Percentiles rank a stretch among this genome's conserved stretches.
These are phyloP conservation scores for Scaptodrosophila lebanonensis DNA, from an alignment of 1,140 invertebrate genomes.

Conservation along the genomic window DNA sequence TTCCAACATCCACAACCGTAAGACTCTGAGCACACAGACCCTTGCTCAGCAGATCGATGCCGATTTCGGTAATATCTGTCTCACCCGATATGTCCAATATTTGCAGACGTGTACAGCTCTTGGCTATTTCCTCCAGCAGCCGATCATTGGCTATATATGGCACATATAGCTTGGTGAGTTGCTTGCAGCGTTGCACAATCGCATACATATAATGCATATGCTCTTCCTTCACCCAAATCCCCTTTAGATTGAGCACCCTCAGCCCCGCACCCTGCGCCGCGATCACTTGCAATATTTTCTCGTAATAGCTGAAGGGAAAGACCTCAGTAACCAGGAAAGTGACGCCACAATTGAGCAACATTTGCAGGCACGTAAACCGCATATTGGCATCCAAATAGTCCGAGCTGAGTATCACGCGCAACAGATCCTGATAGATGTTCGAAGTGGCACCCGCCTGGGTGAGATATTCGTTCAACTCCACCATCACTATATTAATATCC, in stretches of 20 bases:
- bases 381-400: constrained; percentile 82
- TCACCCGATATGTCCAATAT: constrained; percentile 82
- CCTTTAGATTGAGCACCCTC: constrained; percentile 82
- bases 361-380: constrained; percentile 80
- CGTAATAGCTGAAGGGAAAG: constrained; percentile 82
- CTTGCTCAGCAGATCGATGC: constrained; percentile 79
- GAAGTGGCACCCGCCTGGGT: constrained; percentile 79
- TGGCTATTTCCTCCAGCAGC: constrained; percentile 80
- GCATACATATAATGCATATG: constrained; percentile 81
- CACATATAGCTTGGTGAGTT: constrained; percentile 81
- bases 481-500: constrained; percentile 79
- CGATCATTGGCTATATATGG: constrained; percentile 84
- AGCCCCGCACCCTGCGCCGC: constrained; percentile 80
- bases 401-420: constrained; percentile 81
- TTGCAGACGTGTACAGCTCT: constrained; percentile 79
- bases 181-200: constrained; percentile 79
- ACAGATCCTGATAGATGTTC: constrained; percentile 82
- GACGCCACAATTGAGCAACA: constrained; percentile 81
- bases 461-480: constrained; percentile 80
- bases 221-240: constrained; percentile 84
- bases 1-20: constrained; percentile 81
- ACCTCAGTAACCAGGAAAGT: constrained; percentile 81
- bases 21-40: constrained; percentile 78
- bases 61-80: constrained; percentile 81
- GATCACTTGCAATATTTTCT: constrained; percentile 81